Conservation (phyloP, 2,797 vertebrate genomes). For the Orientallactaga sibirica region DNA sequence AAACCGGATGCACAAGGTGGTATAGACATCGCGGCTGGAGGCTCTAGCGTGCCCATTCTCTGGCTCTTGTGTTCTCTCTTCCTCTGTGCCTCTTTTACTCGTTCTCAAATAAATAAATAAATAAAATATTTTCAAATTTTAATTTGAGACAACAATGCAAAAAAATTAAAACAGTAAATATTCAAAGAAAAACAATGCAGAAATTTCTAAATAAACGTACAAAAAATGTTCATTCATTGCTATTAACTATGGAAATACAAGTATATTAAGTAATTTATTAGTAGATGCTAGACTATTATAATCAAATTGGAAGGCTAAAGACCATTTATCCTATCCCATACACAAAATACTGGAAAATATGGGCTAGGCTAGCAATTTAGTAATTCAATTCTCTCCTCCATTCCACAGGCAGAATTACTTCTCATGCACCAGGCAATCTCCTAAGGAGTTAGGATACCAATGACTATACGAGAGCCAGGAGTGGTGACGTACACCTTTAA, state of each 20-base stretch:
- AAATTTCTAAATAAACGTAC: conserved; percentile 48
- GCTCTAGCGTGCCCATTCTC: no score
- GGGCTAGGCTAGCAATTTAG: neutral
- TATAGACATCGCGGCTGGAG: no score
- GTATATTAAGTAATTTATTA: neutral
- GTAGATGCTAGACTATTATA: conserved; percentile 4
- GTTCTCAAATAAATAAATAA: no score
- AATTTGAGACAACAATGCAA: conserved; percentile 21
- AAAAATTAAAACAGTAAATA: neutral
- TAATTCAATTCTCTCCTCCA: conserved; percentile 4
- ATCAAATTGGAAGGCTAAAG: neutral
- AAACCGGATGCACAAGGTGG: no score
- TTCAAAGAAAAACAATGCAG: conserved; percentile 13
- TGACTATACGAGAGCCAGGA: no score
- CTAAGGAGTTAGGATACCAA: neutral
- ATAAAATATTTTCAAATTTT: neutral
- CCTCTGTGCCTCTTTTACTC: no score
- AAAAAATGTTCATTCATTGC: neutral
- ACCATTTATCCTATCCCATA: neutral
- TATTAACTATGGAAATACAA: conserved; percentile 18
- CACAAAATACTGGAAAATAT: neutral
- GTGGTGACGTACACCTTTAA: no score
- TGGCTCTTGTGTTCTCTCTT: no score
- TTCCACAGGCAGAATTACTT: neutral
- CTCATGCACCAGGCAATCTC: neutral